Percentiles rank a stretch among this genome's conserved stretches.
Evolutionary conservation across 1,140 invertebrate species (phyloP).

Genomic region (Drosophila miranda): DNA sequence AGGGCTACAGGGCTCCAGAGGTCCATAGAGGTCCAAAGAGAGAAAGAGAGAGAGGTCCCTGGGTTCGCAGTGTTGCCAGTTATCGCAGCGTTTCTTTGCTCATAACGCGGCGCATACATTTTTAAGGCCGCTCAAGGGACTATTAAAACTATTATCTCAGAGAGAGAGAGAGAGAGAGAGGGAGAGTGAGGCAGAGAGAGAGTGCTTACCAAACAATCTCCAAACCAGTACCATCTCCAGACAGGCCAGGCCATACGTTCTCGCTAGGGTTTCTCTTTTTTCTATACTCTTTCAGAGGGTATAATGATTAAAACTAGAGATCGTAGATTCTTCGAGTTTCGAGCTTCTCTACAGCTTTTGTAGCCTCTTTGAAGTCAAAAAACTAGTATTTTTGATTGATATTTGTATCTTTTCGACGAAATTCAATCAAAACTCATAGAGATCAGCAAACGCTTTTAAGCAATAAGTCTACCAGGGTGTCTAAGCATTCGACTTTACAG

Average conservation of each 20-base stretch:
- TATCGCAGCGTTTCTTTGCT: slow-evolving; percentile 56
- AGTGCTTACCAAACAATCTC: slow-evolving; percentile 9
- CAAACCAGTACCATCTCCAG: neutral
- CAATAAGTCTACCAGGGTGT: too few relatives aligned
- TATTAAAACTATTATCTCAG: slow-evolving; percentile 70
- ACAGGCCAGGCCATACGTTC: slow-evolving; percentile 24
- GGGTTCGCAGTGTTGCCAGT: slow-evolving; percentile 39
- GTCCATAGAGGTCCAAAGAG: neutral
- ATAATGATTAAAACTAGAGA: too few relatives aligned
- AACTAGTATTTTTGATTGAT: too few relatives aligned
- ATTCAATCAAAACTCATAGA: too few relatives aligned
- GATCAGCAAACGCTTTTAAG: too few relatives aligned
- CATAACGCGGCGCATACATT: slow-evolving; percentile 61
- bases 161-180: slow-evolving; percentile 2
- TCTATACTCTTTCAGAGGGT: neutral
- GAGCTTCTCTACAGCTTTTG: too few relatives aligned
- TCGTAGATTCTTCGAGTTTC: too few relatives aligned
- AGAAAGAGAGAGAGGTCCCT: neutral
- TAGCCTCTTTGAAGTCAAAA: too few relatives aligned
- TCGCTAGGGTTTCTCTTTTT: slow-evolving; percentile 7
- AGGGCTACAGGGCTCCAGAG: slow-evolving; percentile 5
- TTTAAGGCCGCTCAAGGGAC: slow-evolving; percentile 63
- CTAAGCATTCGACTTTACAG: too few relatives aligned
- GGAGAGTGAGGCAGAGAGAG: too few relatives aligned
- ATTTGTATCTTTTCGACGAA: too few relatives aligned